Conservation (phyloP, 2,888 invertebrate species). For the Arctia plantaginis region DNA sequence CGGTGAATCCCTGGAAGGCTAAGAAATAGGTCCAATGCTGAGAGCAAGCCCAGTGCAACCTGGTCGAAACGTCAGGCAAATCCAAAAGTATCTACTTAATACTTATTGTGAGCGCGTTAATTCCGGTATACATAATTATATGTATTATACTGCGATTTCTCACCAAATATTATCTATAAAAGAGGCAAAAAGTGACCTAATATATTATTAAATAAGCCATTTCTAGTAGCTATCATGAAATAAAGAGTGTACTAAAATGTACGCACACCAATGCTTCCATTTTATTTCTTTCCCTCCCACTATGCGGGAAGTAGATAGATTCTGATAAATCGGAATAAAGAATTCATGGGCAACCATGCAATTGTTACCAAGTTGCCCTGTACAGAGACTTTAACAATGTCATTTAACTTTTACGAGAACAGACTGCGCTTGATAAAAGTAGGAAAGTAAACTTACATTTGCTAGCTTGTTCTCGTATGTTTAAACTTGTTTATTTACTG, state of each 20-base stretch:
- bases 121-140: too few relatives aligned
- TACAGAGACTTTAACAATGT: conserved; percentile 10
- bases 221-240: neutral
- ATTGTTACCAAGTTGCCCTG: conserved; percentile 1
- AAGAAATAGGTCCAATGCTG: too few relatives aligned
- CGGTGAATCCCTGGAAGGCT: too few relatives aligned
- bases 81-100: too few relatives aligned
- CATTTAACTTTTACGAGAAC: conserved; percentile 21
- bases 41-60: too few relatives aligned
- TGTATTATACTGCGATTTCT: neutral
- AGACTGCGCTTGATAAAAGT: conserved; percentile 8
- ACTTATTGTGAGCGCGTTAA: too few relatives aligned
- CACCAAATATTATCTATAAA: neutral
- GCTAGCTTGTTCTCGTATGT: neutral
- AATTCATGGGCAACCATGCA: neutral
- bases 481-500: neutral
- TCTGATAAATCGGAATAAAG: conserved; percentile 3
- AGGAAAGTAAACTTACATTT: conserved; percentile 10
- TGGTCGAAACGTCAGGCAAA: too few relatives aligned
- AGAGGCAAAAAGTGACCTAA: neutral
- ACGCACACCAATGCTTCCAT: neutral
- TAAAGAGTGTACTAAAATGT: neutral
- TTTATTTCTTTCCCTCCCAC: neutral
- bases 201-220: neutral
- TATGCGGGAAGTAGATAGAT: neutral